Base-by-base conservation (phyloP, 1,140 invertebrate species). In the Listronotus bonariensis region DNA sequence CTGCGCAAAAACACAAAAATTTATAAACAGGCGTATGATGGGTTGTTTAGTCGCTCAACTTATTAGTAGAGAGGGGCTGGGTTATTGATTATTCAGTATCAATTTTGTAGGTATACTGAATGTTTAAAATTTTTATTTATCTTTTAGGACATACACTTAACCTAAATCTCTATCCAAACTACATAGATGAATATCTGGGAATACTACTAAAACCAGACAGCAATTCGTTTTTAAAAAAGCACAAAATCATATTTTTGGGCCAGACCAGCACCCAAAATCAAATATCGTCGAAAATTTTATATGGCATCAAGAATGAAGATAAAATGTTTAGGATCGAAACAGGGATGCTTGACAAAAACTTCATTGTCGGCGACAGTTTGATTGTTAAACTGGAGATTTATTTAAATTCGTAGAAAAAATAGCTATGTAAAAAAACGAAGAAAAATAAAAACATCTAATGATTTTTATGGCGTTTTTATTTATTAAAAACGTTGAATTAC, bases 121-220 rank as follows among this genome's bases (percentile, higher is more conserved):
- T 26, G 20, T 26, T 3, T 26, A 5, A 26, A n/a, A 26, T 3
- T 3, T 26, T 26, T 26, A 26, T 42, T 45, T 52, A 40, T 32
- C 49, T 66, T 67, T 49, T 54, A 72, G 72, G 70, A 26, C 68
- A 74, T 53, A 59, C 61, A 15, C 40, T 74, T 6, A 46, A 58
- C 40, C 18, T 74, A 10, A 60, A 70, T 11, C 59, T 74, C 40
- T 71, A 74, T 26, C 72, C 72, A 10, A 70, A 71, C 32, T 65
- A 74, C 40, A 18, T 45, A 15, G 49, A 55, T 38, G 43, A 63
- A 32, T 65, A 65, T 53, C 59, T 72, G 36, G 72, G 48, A 14
- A 51, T 72, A 18, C 20, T 69, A 34, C 46, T 72, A n/a, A 65
- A 59, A 26, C 67, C 68, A 5, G 55, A 53, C 12, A 71, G 61